Evolutionary conservation across 2,888 invertebrate genomes (phyloP).

Genomic region (Smittia aterrima): DNA sequence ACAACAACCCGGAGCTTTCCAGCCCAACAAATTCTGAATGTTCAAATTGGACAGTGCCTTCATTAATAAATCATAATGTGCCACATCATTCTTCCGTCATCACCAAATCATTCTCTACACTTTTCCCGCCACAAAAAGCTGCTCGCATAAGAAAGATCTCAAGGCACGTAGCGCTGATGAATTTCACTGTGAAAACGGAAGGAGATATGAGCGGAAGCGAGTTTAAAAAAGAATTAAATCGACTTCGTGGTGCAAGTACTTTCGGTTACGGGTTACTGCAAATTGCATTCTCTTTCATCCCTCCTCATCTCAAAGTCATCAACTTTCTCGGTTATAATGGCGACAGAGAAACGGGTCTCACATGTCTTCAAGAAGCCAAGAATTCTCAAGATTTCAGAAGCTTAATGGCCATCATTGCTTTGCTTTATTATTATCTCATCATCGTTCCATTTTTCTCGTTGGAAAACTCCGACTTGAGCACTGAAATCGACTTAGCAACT

Average conservation of each 20-base stretch:
- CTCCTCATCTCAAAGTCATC: conserved; percentile 61
- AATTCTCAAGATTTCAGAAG: conserved; percentile 47
- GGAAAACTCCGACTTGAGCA: conserved; percentile 58
- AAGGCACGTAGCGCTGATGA: neutral
- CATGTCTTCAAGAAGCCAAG: conserved; percentile 60
- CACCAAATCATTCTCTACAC: neutral
- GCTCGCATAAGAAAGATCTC: neutral
- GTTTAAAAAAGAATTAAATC: conserved; percentile 50
- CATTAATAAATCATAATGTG: conserved; percentile 41
- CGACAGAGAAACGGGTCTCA: conserved; percentile 59
- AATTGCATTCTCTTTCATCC: conserved; percentile 64
- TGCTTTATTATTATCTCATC: conserved; percentile 69
- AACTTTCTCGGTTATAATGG: conserved; percentile 65
- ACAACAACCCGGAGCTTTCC: conserved; percentile 42
- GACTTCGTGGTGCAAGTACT: conserved; percentile 66
- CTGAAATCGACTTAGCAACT: conserved; percentile 59
- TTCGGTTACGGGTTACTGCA: conserved; percentile 71
- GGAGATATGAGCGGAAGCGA: conserved; percentile 44
- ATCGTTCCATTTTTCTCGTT: conserved; percentile 66
- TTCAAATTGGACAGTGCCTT: conserved; percentile 46
- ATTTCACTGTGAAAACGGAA: neutral
- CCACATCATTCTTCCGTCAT: neutral
- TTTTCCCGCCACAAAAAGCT: neutral
- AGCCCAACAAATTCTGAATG: conserved; percentile 47
- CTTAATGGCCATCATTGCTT: conserved; percentile 66